These are phyloP conservation scores for Sebastes oblongus DNA, from an alignment of 2,797 vertebrate species.

Conservation along the genomic window DNA sequence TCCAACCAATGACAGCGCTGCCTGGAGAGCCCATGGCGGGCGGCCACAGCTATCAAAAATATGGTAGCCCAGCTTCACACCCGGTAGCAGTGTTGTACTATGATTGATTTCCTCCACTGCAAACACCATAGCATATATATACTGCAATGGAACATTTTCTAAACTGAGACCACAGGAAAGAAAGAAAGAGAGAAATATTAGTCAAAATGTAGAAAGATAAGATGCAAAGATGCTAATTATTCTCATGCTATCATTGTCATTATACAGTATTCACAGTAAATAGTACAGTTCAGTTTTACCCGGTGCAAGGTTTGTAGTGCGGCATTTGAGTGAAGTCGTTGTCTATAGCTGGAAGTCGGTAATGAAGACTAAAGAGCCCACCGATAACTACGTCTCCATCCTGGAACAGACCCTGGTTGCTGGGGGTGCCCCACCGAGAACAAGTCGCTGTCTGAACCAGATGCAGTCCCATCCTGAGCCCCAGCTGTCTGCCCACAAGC, in stretches of 20 bases:
- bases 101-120: conserved; percentile 75
- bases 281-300: conserved; percentile 59
- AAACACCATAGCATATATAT: conserved; percentile 72
- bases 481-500: conserved; percentile 50
- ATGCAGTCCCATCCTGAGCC: conserved; percentile 45
- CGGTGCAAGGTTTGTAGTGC: conserved; percentile 61
- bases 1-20: conserved; percentile 50
- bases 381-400: conserved; percentile 81
- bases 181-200: background rate
- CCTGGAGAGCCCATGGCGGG: conserved; percentile 56
- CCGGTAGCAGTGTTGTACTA: conserved; percentile 54
- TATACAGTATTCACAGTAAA: background rate
- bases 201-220: background rate
- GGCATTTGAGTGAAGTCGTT: conserved; percentile 60
- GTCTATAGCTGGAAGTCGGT: conserved; percentile 51
- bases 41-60: conserved; percentile 58
- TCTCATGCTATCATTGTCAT: background rate
- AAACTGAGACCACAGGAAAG: conserved; percentile 68
- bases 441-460: conserved; percentile 50
- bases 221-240: background rate
- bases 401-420: conserved; percentile 67
- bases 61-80: conserved; percentile 61
- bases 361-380: conserved; percentile 76
- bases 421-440: conserved; percentile 50
- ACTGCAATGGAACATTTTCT: conserved; percentile 64